Base-by-base conservation (phyloP, 2,113 vertebrate species). In the Scomber scombrus region DNA sequence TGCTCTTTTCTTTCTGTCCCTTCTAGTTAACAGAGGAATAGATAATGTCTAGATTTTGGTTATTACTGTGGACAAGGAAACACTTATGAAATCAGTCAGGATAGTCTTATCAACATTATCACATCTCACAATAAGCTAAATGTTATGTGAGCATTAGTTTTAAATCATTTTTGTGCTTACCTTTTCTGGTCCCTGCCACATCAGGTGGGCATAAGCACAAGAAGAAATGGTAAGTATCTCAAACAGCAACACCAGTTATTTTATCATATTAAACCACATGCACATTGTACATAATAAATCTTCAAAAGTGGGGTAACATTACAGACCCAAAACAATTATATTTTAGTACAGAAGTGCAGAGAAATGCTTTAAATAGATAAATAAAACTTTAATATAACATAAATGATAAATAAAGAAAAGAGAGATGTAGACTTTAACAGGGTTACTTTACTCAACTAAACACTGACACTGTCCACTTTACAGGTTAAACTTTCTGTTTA, bases 111-210 rank as follows among this genome's bases (percentile, higher is more conserved):
- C 4, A 70, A 49, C 34, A 40, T 67, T 31, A 12, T 26, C 10
- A 46, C 11, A 47, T 69, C 54, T 63, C 16, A 23, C 10, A 55
- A 55, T 2, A 70, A 16, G 7, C 6, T 61, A 10, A 10, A 49
- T 52, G 12, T 52, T 1, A 18, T 47, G 11, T 54, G 6, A 73
- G 45, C 5, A 57, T 47, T 15, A 34, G 1, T 26, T 50, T 45
- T 5, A 61, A 50, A 55, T 3, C 14, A 34, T 18, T 31, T 3
- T 93, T 55, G 5, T 50, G 93, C 97, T 98, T 95, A 99, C 98
- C 97, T 96, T 94, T 97, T 98, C 81, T 97, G 96, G 89, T 97
- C 96, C 94, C 97, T 99, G 95, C 54, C 63, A 91, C 78, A 88
- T 92, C 92, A 93, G 81, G 78, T 87, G 72, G 71, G 68, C 19